Conservation (phyloP, 2,113 vertebrate genomes). For the Pogonocichla stellata region DNA sequence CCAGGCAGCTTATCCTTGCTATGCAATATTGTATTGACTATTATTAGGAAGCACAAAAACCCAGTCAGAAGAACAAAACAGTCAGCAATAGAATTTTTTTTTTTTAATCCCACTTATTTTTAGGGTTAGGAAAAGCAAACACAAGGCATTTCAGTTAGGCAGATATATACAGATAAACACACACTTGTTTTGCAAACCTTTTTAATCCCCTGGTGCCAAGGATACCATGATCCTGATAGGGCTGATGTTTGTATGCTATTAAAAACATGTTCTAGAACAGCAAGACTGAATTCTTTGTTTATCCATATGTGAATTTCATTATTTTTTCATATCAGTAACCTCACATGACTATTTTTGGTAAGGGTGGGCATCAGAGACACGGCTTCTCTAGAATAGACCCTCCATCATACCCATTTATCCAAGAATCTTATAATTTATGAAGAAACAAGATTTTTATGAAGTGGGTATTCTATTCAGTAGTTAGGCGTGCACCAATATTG, state of each 20-base stretch:
- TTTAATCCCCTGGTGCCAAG: not conserved
- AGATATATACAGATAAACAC: not conserved
- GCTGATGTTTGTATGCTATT: not conserved
- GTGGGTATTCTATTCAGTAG: not conserved
- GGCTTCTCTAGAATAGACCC: not conserved
- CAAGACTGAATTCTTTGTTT: not conserved
- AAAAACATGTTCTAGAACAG: not conserved
- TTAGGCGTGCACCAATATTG: not conserved
- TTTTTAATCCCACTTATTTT: not conserved
- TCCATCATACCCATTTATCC: not conserved
- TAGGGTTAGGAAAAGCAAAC: conserved; percentile 43
- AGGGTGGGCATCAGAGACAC: not conserved
- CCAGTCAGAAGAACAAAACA: not conserved
- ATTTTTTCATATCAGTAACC: not conserved
- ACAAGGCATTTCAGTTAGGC: not conserved
- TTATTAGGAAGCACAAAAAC: conserved; percentile 13
- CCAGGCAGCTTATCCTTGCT: conserved; percentile 23
- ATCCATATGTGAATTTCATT: not conserved
- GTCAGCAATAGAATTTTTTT: not conserved
- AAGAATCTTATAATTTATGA: not conserved
- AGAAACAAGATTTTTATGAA: not conserved
- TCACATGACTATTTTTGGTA: not conserved
- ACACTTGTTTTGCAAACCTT: not conserved
- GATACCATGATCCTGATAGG: not conserved
- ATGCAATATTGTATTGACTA: not conserved